Percentiles rank a stretch among this genome's conserved stretches.
These are phyloP conservation scores for Spheniscus humboldti DNA, from an alignment of 2,797 vertebrate genomes.

Conservation along the genomic window DNA sequence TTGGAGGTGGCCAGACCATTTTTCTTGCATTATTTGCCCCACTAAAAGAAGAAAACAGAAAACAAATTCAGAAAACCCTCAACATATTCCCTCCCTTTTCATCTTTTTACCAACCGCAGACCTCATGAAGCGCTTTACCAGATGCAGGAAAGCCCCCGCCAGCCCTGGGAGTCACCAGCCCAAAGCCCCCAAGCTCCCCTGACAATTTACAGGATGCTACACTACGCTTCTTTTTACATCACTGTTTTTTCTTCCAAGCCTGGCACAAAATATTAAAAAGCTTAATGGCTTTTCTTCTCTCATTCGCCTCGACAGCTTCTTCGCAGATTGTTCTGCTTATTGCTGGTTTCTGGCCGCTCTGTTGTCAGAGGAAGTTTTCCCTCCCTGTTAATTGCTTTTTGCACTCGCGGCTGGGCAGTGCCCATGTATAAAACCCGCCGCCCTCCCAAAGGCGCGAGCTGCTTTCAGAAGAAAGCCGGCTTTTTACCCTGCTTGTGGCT, in stretches of 20 bases:
- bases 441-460: background rate
- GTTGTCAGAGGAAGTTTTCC: background rate
- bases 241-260: background rate
- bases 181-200: background rate
- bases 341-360: background rate
- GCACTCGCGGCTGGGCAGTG: background rate
- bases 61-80: background rate
- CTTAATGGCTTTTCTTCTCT: background rate
- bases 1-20: background rate
- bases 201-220: background rate
- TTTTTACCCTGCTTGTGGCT: background rate
- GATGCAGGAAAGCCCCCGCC: rapidly evolving
- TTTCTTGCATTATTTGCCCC: background rate
- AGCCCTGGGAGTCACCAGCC: background rate
- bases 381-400: background rate
- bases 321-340: background rate
- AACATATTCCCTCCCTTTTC: background rate
- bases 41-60: background rate
- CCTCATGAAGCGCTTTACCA: background rate
- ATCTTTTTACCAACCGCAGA: background rate
- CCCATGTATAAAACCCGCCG: rapidly evolving
- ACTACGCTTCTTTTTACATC: rapidly evolving
- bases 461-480: background rate
- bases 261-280: background rate
- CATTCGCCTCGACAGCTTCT: background rate